A percentile compares a stretch with the other conserved stretches of the same genome.
Evolutionary conservation across 92 coral and sea anemone genomes (phyloP).

Genomic region (Epizoanthus ramosus): DNA sequence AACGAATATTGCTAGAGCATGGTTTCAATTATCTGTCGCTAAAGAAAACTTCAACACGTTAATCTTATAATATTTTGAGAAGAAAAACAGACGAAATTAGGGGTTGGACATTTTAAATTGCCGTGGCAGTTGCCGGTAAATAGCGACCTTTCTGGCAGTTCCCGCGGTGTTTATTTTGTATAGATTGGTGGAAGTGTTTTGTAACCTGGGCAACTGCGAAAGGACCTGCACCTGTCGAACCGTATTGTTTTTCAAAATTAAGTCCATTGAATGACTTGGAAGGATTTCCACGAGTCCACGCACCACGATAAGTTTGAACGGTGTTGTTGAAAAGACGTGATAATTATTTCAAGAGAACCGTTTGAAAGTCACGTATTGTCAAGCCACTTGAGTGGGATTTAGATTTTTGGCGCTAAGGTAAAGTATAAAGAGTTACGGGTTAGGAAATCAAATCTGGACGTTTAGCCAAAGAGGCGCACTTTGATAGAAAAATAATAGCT

Average conservation of each 20-base stretch:
- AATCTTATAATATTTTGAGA: not conserved
- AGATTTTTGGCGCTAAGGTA: not conserved
- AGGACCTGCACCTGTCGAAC: slow-evolving; percentile 24
- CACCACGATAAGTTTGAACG: not conserved
- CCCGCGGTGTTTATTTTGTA: slow-evolving; percentile 30
- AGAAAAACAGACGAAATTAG: not conserved
- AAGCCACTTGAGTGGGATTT: not conserved
- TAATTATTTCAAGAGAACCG: not conserved
- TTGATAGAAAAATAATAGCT: slow-evolving; percentile 33
- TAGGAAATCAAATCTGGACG: not conserved
- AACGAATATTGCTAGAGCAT: slow-evolving; percentile 4
- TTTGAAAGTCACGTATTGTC: not conserved
- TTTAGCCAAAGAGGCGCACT: slow-evolving; percentile 16
- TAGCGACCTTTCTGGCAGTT: not conserved
- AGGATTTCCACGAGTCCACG: slow-evolving; percentile 15
- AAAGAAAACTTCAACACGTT: not conserved
- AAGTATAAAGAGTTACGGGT: not conserved
- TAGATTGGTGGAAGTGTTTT: slow-evolving; percentile 49
- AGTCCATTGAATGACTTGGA: not conserved
- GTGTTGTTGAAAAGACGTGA: slow-evolving; percentile 3
- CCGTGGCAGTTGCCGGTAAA: not conserved
- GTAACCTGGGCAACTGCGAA: slow-evolving; percentile 56
- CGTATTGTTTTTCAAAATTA: slow-evolving; percentile 24
- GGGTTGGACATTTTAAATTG: not conserved
- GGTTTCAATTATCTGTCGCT: not conserved